Evolutionary conservation across 30 jellyfish, hydroid and myxozoan species (phyloP), one percentile per base, ranked within the genome.

Genomic region (Aurelia sp.): DNA sequence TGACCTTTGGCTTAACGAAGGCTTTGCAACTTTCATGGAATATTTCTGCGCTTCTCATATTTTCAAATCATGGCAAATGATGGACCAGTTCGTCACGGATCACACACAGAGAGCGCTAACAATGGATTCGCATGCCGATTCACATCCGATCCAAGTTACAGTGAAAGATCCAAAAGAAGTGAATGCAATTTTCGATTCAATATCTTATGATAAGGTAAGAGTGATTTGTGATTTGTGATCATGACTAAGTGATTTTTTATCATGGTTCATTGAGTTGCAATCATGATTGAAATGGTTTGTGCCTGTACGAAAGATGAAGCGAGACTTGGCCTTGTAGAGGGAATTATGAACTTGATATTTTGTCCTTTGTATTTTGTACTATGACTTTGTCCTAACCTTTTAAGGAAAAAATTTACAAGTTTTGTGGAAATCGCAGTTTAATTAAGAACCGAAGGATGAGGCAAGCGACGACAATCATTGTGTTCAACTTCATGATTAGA

Each of bases 121-220:
- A 13, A 58, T 83, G 27, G 98, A 92, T 66, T 73, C 97, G 15
- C 97, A 83, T 63, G n/a, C 89, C 53, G 89, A 81, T 67, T 86
- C 98, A 12, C 98, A 92, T 70, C 97, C 98, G 7, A 87, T 92
- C 30, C 88, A 97, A 4, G 98, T 92, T 41, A 67, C 87, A 31
- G 98, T 91, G 12, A 76, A 91, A 57, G 96, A 91, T 67, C 98
- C 98, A 17, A 94, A 92, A 31, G 89, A 81, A 53, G 73, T 92
- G 52, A 82, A 86, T 58, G 85, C 92, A 48, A 86, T 92, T 1
- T 92, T 92, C 50, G 98, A 92, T 77, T 67, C 92, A 31, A 92
- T 92, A 47, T 92, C 98, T 3, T 92, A 92, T 62, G 97, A 92
- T 73, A 92, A 92, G 98, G 98, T 92, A 27, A 30, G 15, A 35